Conservation (phyloP, 2,888 invertebrate genomes). For the Entomobrya proxima region DNA sequence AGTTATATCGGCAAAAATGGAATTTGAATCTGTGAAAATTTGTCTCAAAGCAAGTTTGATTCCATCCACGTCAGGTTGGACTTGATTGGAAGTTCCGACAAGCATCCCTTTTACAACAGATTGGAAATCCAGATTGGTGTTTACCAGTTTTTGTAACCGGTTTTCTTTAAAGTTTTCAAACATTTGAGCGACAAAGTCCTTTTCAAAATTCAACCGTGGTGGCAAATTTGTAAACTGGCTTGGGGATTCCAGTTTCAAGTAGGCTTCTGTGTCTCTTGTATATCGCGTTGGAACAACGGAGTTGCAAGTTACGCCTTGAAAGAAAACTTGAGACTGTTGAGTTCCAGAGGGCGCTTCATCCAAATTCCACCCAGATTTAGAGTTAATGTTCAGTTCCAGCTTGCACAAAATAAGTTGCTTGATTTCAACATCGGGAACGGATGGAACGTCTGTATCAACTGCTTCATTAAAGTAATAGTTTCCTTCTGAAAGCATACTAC, state of each 20-base stretch:
- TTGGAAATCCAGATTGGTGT: not conserved
- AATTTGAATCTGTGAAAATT: too few species aligned
- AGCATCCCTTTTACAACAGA: not conserved
- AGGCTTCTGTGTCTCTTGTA: not conserved
- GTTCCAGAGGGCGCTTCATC: not conserved
- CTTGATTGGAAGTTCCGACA: not conserved
- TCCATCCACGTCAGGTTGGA: not conserved
- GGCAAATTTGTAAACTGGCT: not conserved
- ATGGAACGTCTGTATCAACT: not conserved
- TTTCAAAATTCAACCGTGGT: not conserved
- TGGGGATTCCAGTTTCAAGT: not conserved
- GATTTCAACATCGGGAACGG: not conserved
- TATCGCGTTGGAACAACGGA: not conserved
- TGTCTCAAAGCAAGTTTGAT: not conserved
- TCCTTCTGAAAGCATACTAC: not conserved
- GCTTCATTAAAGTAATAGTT: not conserved
- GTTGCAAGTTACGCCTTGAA: constrained; percentile 16
- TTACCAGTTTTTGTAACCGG: not conserved
- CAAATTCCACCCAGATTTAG: not conserved
- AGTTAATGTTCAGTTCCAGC: not conserved
- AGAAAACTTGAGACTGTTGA: not conserved
- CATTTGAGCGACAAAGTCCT: not conserved
- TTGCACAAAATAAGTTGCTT: not conserved
- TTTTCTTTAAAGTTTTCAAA: not conserved
- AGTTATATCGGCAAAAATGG: too few species aligned